Base-by-base conservation (phyloP, 2,113 vertebrate genomes). In the Zapornia atra region DNA sequence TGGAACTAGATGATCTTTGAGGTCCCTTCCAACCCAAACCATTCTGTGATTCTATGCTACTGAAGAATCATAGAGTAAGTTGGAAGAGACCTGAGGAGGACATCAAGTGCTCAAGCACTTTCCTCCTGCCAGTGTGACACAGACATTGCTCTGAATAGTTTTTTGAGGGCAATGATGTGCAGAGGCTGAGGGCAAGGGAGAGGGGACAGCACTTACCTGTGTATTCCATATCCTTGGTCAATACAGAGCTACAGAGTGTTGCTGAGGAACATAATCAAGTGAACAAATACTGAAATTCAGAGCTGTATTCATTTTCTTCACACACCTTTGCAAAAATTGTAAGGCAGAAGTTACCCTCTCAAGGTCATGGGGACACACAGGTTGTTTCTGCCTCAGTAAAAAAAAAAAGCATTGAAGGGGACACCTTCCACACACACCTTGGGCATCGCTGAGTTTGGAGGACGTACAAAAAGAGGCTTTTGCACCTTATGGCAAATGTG, bases 271-370 rank as follows among this genome's bases (percentile, higher is more conserved):
- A 36, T 70, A 84, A 92, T 83, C 36, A 72, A 82, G 40, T 76
- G 72, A 92, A 65, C 54, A 87, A 87, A 92, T 91, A 90, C 46
- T 61, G 60, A 85, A 82, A 53, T 66, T 91, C 70, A 85, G 60
- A 86, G 63, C 79, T 85, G 48, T 80, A 65, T 61, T 92, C 56
- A 87, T 82, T 92, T 91, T 28, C 44, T 88, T 82, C 40, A 72
- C 94, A 59, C 50, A 57, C 50, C 40, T 88, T 57, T 71, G 33
- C 3, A 10, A 96, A 85, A 75, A 57, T 3, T 53, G 36, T 57
- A 64, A 89, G 48, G 68, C 26, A 76, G n/a, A 91, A 50, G 46
- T 48, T 65, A 54, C 25, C 22, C 26, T 95, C 33, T 73, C 28
- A 86, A 18, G 92, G 82, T 72, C 40, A 5, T 7, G 10, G 25